Conservation (phyloP, 2,888 invertebrate genomes). For the Caenorhabditis sp. region DNA sequence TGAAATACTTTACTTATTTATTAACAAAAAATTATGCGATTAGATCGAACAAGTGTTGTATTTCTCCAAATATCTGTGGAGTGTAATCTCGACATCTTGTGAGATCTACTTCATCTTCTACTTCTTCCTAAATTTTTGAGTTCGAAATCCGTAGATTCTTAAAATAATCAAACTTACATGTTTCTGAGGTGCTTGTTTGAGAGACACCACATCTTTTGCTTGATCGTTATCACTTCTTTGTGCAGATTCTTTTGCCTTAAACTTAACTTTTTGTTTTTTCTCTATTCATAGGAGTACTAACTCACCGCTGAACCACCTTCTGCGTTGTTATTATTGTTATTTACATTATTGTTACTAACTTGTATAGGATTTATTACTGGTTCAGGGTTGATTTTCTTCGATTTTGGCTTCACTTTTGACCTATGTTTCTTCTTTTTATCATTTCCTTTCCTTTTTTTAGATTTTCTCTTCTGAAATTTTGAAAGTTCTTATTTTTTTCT, state of each 20-base stretch:
- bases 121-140: background rate
- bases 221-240: too few species aligned
- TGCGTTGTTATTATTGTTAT: background rate
- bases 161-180: too few species aligned
- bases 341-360: background rate
- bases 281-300: background rate
- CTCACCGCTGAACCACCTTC: background rate
- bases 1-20: background rate
- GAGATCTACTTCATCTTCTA: background rate
- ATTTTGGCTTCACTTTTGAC: background rate
- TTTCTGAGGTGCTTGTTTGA: too few species aligned
- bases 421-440: background rate
- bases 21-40: background rate
- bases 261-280: too few species aligned
- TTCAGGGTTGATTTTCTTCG: too few species aligned
- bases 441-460: background rate
- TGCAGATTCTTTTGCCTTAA: too few species aligned
- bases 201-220: too few species aligned
- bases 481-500: background rate
- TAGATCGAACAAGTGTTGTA: conserved; percentile 2
- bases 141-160: background rate
- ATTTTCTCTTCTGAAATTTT: background rate
- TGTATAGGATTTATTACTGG: background rate
- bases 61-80: conserved; percentile 1
- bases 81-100: conserved; percentile 9